Conservation (phyloP, 2,797 vertebrate genomes). For the Pelobates cultripes region DNA sequence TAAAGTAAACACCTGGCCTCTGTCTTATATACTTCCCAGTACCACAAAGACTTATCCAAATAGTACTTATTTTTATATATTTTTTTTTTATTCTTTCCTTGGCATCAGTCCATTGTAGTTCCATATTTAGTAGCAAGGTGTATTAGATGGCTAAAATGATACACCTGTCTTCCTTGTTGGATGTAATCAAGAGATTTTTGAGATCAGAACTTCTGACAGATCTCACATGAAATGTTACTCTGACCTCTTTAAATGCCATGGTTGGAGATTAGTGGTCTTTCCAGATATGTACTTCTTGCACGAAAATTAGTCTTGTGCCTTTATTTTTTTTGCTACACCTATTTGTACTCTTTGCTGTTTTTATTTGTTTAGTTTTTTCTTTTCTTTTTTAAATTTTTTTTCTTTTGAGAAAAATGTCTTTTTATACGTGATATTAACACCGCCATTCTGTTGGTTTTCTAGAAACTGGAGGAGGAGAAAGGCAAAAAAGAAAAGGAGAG, state of each 20-base stretch:
- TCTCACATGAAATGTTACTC: not conserved
- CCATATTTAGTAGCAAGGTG: too few species aligned
- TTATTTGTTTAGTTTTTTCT: constrained; percentile 9
- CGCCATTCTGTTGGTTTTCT: constrained; percentile 83
- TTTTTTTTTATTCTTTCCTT: too few species aligned
- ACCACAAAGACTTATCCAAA: too few species aligned
- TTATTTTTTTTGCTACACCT: constrained; percentile 65
- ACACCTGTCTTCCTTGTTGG: not conserved
- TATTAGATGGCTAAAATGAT: not conserved
- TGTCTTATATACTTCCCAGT: too few species aligned
- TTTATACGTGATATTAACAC: constrained; percentile 64
- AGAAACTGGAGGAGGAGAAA: constrained; percentile 99
- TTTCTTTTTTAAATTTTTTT: constrained; percentile 44
- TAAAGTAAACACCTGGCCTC: too few species aligned
- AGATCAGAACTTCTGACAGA: too few species aligned
- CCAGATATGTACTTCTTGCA: constrained; percentile 71
- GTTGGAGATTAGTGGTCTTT: constrained; percentile 74
- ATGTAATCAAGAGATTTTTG: too few species aligned
- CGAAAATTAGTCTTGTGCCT: constrained; percentile 72
- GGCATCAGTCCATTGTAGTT: too few species aligned
- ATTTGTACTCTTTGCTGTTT: not conserved
- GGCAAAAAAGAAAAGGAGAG: constrained; percentile 89
- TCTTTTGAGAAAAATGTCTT: constrained; percentile 7
- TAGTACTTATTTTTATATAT: too few species aligned
- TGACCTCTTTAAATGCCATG: constrained; percentile 63